Evolutionary conservation across 2,797 vertebrate species (phyloP), one percentile per base, ranked within the genome.

Genomic region (Hypotaenidia okinawae): DNA sequence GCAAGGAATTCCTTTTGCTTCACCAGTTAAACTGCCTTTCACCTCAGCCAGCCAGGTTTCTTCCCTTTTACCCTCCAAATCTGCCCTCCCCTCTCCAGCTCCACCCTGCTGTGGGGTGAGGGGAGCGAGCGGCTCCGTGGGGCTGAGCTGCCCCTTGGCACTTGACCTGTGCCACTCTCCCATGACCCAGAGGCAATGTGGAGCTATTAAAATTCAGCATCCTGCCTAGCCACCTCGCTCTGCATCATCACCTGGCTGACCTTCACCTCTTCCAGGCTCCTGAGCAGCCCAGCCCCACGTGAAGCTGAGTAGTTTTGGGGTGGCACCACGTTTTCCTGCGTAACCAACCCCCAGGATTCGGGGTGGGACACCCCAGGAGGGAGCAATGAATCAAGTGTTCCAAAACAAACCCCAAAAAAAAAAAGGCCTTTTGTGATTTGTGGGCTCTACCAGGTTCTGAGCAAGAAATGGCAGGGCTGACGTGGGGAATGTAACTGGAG

Each of bases 291-390:
- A 12, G 28, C 49, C 16, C 57, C 33, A 18, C 28, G 0, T 3
- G 32, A 47, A 57, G 23, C 32, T 22, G 23, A 8, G 11, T 32
- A 7, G 35, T 55, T 76, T 2, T 8, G 55, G 30, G 39, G 4
- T 2, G 22, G 30, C 75, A 28, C 25, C 4, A 0, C 18, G 4
- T 35, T 6, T 33, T 51, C 10, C 61, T 90, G 52, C 0, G 2
- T 92, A 91, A 91, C 61, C 39, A 35, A 35, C 35, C 35, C 35
- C 35, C 35, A 35, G 35, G 35, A 35, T 35, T 35, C 35, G 35
- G 35, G 35, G 35, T 35, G 35, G 9, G 35, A 35, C 35, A 35
- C 35, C 35, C 63, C 43, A 4, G 81, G 49, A 89, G 77, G 76
- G 70, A 90, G 77, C 80, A 76, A 73, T 73, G 52, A 89, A 52